phyloP scores from a whole-genome alignment of 2,888 invertebrate species.

The Tromatobia lineatoria region DNA sequence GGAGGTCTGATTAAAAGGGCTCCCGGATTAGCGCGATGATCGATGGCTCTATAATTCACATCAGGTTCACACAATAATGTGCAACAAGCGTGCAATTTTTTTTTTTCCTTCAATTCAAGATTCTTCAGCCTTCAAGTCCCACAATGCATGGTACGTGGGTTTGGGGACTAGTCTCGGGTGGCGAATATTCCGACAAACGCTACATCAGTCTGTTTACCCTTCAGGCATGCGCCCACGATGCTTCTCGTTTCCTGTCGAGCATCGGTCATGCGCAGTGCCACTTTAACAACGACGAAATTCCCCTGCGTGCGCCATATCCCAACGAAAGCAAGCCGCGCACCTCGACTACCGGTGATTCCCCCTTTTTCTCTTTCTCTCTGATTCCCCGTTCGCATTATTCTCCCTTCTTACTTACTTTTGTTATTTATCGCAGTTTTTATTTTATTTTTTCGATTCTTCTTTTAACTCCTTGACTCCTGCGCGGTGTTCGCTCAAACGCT shows the following conservation, averaged over 20 bases:
- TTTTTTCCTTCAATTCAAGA: conserved; percentile 3
- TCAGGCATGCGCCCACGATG: conserved; percentile 53
- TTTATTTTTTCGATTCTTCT: conserved; percentile 4
- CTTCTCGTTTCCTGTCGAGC: conserved; percentile 83
- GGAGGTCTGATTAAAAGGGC: neutral
- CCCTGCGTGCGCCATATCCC: conserved; percentile 69
- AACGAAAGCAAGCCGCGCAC: conserved; percentile 52
- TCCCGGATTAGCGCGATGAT: neutral
- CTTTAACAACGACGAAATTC: conserved; percentile 83
- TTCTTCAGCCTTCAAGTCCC: neutral
- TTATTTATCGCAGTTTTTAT: conserved; percentile 58
- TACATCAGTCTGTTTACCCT: conserved; percentile 71
- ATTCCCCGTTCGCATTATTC: conserved; percentile 46
- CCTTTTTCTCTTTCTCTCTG: conserved; percentile 45
- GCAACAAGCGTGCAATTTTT: conserved; percentile 40
- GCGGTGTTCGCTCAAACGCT: conserved; percentile 54
- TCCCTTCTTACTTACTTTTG: conserved; percentile 58
- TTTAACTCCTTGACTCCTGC: conserved; percentile 15
- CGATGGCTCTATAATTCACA: conserved; percentile 24
- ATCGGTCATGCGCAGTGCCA: conserved; percentile 85
- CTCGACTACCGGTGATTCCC: conserved; percentile 67
- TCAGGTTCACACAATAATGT: conserved; percentile 11
- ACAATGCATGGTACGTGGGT: conserved; percentile 2
- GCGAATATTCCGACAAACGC: conserved; percentile 59
- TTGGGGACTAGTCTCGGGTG: neutral